Conservation (phyloP, 1,140 invertebrate species). For the Amyelois transitella region DNA sequence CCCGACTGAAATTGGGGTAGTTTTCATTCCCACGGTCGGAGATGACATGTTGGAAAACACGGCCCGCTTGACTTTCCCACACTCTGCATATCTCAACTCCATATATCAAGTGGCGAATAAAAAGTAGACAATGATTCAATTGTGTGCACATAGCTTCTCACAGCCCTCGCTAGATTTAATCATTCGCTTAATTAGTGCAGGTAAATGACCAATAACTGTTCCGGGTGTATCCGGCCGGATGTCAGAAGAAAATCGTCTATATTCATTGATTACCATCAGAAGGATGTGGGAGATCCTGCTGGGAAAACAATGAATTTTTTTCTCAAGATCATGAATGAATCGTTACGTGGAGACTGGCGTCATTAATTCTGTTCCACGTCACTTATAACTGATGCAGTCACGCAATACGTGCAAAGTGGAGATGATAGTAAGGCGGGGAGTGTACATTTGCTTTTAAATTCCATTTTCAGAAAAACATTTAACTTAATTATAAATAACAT, state of each 20-base stretch:
- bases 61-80: conserved; percentile 53
- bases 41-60: conserved; percentile 67
- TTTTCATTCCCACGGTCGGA: conserved; percentile 48
- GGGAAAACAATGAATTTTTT: conserved; percentile 22
- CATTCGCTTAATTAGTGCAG: conserved; percentile 63
- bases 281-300: conserved; percentile 26
- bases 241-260: background rate
- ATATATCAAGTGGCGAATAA: conserved; percentile 67
- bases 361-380: conserved; percentile 47
- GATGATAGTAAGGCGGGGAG: too few relatives aligned
- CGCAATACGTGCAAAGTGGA: conserved; percentile 25
- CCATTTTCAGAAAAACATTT: too few relatives aligned
- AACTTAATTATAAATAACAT: too few relatives aligned
- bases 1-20: conserved; percentile 20
- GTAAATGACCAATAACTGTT: conserved; percentile 61
- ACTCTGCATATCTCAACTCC: conserved; percentile 71
- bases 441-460: too few relatives aligned
- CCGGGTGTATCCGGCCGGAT: conserved; percentile 13
- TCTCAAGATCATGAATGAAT: conserved; percentile 31
- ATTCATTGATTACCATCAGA: conserved; percentile 9
- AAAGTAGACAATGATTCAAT: conserved; percentile 71
- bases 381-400: conserved; percentile 26
- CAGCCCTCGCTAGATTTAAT: conserved; percentile 60
- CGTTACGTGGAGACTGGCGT: conserved; percentile 38
- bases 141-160: conserved; percentile 69